These are phyloP conservation scores for Amphipyra berbera DNA, from an alignment of 2,888 invertebrate species.

Conservation along the genomic window DNA sequence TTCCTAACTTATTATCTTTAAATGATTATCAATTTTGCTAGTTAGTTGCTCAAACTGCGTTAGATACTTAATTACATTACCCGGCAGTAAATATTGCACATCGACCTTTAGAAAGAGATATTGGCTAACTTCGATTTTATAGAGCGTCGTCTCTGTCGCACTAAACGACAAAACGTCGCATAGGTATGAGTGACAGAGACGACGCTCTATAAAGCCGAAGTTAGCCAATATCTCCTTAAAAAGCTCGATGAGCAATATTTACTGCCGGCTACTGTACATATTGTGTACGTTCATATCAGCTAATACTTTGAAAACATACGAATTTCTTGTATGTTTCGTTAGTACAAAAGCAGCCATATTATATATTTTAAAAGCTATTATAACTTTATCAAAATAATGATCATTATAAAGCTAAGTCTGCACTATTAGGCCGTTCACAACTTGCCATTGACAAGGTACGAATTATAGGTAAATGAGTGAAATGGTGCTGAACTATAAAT, in stretches of 20 bases:
- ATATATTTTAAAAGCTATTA: conserved; percentile 16
- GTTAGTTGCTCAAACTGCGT: conserved; percentile 38
- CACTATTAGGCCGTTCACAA: conserved; percentile 50
- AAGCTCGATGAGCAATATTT: no score
- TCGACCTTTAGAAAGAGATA: no score
- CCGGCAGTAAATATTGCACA: no score
- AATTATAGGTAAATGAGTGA: conserved; percentile 45
- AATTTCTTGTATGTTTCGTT: conserved; percentile 14
- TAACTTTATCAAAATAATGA: conserved; percentile 5
- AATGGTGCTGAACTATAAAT: conserved; percentile 62
- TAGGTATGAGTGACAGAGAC: no score
- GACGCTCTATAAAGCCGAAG: no score
- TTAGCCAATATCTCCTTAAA: no score
- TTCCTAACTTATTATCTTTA: conserved; percentile 27
- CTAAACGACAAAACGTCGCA: no score
- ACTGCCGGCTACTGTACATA: no score
- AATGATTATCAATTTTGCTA: conserved; percentile 19
- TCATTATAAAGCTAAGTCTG: conserved; percentile 49
- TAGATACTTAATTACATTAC: conserved; percentile 32
- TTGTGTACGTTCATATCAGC: conserved; percentile 15
- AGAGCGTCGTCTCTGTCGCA: no score
- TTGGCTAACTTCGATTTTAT: no score
- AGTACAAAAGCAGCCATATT: conserved; percentile 57
- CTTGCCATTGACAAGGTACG: conserved; percentile 33
- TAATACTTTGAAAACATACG: conserved; percentile 4